Evolutionary conservation across 2,888 invertebrate genomes (phyloP).

Genomic region (Prosapia bicincta): DNA sequence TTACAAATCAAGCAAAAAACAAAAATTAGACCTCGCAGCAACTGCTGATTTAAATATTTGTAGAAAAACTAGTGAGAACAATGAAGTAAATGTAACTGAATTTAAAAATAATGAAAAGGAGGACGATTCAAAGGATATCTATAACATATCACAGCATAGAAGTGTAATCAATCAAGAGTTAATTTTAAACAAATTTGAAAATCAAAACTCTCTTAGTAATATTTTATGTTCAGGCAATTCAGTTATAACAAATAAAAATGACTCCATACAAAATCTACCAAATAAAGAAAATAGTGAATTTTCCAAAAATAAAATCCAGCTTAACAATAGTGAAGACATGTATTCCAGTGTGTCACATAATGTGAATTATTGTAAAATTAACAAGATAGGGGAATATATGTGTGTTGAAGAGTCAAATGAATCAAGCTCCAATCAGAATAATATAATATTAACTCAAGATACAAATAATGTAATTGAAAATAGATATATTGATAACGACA

Average conservation of each 20-base stretch:
- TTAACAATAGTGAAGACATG: not conserved
- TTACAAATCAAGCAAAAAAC: constrained; percentile 8
- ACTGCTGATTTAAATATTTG: not conserved
- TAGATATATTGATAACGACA: no score
- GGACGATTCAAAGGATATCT: not conserved
- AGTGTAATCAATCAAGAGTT: not conserved
- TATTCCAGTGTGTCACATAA: not conserved
- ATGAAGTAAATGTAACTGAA: not conserved
- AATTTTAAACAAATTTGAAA: not conserved
- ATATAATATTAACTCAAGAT: not conserved
- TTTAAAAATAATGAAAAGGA: not conserved
- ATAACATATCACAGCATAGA: not conserved
- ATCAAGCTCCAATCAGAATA: not conserved
- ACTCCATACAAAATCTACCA: not conserved
- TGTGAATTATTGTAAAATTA: not conserved
- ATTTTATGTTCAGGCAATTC: not conserved
- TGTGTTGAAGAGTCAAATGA: not conserved
- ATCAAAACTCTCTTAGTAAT: not conserved
- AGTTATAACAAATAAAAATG: not conserved
- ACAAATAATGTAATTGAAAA: not conserved
- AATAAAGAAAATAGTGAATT: not conserved
- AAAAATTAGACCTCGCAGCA: constrained; percentile 4
- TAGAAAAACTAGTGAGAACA: not conserved
- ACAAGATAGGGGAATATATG: not conserved
- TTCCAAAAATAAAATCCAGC: not conserved